phyloP scores from a whole-genome alignment of 2,888 invertebrate species.

The Ochropleura plecta region DNA sequence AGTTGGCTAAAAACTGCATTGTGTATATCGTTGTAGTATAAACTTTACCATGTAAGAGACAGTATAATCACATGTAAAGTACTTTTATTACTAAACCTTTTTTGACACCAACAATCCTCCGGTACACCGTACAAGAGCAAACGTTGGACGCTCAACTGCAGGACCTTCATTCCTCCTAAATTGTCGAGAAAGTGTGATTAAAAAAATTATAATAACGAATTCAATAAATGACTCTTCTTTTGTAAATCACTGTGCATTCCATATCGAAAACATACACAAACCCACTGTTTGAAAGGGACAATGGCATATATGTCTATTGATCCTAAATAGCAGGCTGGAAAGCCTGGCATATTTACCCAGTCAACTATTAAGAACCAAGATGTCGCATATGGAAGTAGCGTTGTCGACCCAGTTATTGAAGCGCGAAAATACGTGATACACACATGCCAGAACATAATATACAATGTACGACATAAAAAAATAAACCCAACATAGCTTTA shows the following conservation, averaged over 20 bases:
- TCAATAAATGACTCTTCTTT: background rate
- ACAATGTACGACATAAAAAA: slow-evolving; percentile 6
- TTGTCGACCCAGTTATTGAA: slow-evolving; percentile 50
- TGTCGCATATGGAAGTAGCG: slow-evolving; percentile 47
- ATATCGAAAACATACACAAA: slow-evolving; percentile 4
- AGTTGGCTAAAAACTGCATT: background rate
- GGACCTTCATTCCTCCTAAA: background rate
- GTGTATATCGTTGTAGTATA: no score
- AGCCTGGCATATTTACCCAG: slow-evolving; percentile 33
- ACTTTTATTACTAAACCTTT: background rate
- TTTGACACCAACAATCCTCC: background rate
- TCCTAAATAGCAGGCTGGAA: slow-evolving; percentile 23
- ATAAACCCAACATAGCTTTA: background rate
- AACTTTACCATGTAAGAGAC: background rate
- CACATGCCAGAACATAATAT: slow-evolving; percentile 15
- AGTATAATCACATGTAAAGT: background rate
- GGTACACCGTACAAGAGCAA: background rate
- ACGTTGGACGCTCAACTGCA: no score
- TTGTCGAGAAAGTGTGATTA: background rate
- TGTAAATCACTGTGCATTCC: background rate
- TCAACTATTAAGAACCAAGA: slow-evolving; percentile 47
- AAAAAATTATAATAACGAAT: background rate
- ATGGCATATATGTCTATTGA: slow-evolving; percentile 3
- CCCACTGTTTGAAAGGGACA: slow-evolving; percentile 12
- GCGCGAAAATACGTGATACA: slow-evolving; percentile 45